Evolutionary conservation across 92 coral and sea anemone genomes (phyloP).

Genomic region (Chrysogorgia sp.): DNA sequence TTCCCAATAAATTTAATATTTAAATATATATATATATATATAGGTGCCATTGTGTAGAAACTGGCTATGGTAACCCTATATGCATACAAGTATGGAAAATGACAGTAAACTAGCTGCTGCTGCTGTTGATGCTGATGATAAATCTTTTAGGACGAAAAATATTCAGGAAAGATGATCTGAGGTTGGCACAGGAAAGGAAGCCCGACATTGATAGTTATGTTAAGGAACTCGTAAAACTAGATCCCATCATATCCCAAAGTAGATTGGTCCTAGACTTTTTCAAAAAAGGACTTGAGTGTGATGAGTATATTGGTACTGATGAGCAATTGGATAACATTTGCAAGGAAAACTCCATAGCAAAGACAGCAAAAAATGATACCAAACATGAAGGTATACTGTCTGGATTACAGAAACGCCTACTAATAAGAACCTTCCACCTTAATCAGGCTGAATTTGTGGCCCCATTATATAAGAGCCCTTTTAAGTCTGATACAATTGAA

Average conservation of each 20-base stretch:
- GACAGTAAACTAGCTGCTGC: too few species aligned
- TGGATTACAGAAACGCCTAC: too few species aligned
- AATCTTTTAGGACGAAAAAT: slow-evolving; percentile 74
- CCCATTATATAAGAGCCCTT: too few species aligned
- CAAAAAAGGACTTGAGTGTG: slow-evolving; percentile 55
- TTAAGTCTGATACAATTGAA: too few species aligned
- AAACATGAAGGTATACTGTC: neutral
- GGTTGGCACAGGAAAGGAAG: slow-evolving; percentile 74
- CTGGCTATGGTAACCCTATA: too few species aligned
- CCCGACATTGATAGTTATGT: slow-evolving; percentile 71
- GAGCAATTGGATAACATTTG: neutral
- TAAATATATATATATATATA: too few species aligned
- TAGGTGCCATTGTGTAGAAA: too few species aligned
- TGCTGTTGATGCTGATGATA: too few species aligned
- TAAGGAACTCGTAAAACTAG: slow-evolving; percentile 58
- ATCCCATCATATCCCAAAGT: slow-evolving; percentile 64
- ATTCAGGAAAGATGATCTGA: slow-evolving; percentile 74
- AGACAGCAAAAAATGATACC: neutral
- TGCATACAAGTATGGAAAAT: too few species aligned
- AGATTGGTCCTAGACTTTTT: slow-evolving; percentile 64
- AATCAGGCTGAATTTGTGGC: too few species aligned
- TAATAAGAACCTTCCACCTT: too few species aligned
- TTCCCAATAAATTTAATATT: too few species aligned
- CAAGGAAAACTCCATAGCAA: neutral
- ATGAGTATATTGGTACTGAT: neutral